Base-by-base conservation (phyloP, 2,888 invertebrate genomes). In the Amphipoea lucens region DNA sequence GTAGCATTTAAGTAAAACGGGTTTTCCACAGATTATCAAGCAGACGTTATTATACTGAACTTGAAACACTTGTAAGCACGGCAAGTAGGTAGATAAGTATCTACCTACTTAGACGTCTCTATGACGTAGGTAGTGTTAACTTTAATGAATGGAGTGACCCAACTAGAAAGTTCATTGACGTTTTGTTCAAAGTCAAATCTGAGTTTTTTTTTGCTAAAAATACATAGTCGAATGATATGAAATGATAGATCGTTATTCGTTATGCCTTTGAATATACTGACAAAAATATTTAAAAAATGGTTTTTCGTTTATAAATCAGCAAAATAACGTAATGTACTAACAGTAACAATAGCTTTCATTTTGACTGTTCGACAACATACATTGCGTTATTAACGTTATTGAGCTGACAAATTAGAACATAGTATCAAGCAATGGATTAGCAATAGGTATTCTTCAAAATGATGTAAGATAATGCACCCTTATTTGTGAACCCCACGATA, bases 21-120 rank as follows among this genome's bases (percentile, higher is more conserved):
- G 6, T 78, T 78, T 78, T 29, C 67, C 78, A 60, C 45, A 48
- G 48, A 60, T 40, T 40, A 77, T 45, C 57, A 17, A 57, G 12
- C 11, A 2, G 36, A 48, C 45, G 36, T 48, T n/a, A 45, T 45
- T 66, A 66, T 4, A n/a, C 11, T 60, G 71, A 75, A 75, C 36
- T 76, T 57, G 57, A 17, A 36, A 36, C 74, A 57, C 40, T 72
- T 23, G 36, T 60, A 12, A 1, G 20, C 12, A 20, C 36, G 60
- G 54, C 45, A 74, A 77, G 48, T 51, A 36, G 36, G 20, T 51
- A 42, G 40, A 14, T 60, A 51, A 14, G 1, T 45, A 74, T 0
- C 4, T 60, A 36, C 29, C 29, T 29, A 29, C 29, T 29, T 23
- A 42, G 0, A 36, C 29, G 20, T 29, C 2, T 63, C 23, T 17